Evolutionary conservation across 2,113 vertebrate genomes (phyloP).

Genomic region (Nansenia antarctica): DNA sequence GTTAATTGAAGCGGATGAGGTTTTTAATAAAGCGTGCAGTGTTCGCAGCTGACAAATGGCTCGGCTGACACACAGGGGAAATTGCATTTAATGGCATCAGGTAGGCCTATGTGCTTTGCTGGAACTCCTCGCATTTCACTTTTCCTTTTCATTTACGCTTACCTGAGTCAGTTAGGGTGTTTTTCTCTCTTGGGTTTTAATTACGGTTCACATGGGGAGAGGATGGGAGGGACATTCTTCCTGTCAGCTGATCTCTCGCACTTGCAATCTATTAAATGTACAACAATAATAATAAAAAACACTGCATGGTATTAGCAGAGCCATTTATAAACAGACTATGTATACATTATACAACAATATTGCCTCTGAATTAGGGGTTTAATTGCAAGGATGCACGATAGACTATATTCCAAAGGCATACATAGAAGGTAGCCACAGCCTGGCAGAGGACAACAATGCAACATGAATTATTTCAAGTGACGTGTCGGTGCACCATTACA

Average conservation of each 20-base stretch:
- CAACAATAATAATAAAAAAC: no score
- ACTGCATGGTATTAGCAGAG: not conserved
- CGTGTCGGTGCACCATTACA: constrained; percentile 55
- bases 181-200: constrained; percentile 63
- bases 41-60: constrained; percentile 81
- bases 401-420: not conserved
- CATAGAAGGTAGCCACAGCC: constrained; percentile 41
- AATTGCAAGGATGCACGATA: not conserved
- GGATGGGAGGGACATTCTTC: constrained; percentile 5
- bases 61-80: constrained; percentile 74
- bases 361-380: not conserved
- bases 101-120: constrained; percentile 76
- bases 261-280: not conserved
- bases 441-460: constrained; percentile 57
- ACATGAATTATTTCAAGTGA: constrained; percentile 68
- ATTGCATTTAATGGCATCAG: constrained; percentile 79
- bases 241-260: not conserved
- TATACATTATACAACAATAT: not conserved
- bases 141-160: constrained; percentile 53
- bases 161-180: constrained; percentile 68
- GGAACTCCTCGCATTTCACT: constrained; percentile 73
- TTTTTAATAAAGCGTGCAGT: constrained; percentile 81
- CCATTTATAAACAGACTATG: not conserved
- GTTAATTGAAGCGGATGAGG: constrained; percentile 82
- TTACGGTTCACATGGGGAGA: constrained; percentile 44